These are phyloP conservation scores for Adelognathus sp. DNA, from an alignment of 2,888 invertebrate species.

Conservation along the genomic window DNA sequence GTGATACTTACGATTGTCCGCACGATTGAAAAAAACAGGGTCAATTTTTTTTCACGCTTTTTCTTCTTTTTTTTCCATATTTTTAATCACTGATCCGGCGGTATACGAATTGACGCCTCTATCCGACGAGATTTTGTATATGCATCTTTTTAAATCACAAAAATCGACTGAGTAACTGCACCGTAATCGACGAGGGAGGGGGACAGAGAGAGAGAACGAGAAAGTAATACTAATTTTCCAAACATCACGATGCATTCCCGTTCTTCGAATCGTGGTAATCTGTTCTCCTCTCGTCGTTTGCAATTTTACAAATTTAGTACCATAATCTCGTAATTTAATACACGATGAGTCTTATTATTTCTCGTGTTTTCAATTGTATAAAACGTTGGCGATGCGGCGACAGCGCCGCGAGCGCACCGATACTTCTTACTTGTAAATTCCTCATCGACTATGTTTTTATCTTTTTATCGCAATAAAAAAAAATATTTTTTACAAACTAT, in stretches of 20 bases:
- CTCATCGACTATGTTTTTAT: slow-evolving; percentile 53
- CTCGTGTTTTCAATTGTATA: background rate
- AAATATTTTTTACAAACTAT: slow-evolving; percentile 39
- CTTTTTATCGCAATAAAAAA: slow-evolving; percentile 39
- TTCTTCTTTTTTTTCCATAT: too few relatives aligned
- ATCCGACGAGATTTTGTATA: too few relatives aligned
- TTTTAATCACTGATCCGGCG: too few relatives aligned
- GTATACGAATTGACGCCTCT: too few relatives aligned
- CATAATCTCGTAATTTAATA: slow-evolving; percentile 1
- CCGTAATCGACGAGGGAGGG: background rate
- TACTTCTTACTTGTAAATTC: slow-evolving; percentile 48
- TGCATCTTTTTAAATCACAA: slow-evolving; percentile 10
- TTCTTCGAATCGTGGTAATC: background rate
- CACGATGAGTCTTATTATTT: background rate
- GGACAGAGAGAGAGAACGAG: background rate
- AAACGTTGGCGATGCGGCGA: background rate
- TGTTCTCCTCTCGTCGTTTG: slow-evolving; percentile 14
- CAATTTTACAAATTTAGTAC: slow-evolving; percentile 24
- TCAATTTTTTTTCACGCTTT: background rate
- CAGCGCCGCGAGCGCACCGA: background rate
- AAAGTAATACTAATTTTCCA: background rate
- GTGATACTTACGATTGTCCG: slow-evolving; percentile 39
- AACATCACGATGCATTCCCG: slow-evolving; percentile 12
- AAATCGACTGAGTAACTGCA: slow-evolving; percentile 14
- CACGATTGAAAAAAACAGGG: background rate